Conservation (phyloP, 2,113 vertebrate species). For the Lophotis ruficrista region DNA sequence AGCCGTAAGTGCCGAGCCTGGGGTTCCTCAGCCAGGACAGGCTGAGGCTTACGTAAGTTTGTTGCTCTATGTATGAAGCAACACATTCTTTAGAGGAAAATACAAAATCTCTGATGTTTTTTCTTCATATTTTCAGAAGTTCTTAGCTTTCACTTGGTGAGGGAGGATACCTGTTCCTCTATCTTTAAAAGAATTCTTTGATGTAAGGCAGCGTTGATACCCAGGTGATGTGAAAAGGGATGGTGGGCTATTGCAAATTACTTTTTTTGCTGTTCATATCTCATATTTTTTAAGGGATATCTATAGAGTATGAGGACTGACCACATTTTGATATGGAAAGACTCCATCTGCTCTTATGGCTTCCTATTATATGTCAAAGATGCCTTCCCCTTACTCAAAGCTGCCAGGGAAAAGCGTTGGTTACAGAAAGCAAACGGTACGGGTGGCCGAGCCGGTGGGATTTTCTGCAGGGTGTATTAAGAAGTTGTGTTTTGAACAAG, state of each 20-base stretch:
- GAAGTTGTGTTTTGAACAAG: not conserved
- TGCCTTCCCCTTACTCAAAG: not conserved
- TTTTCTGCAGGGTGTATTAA: not conserved
- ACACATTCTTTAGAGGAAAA: not conserved
- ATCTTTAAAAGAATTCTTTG: not conserved
- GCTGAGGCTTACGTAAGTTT: not conserved
- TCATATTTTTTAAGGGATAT: not conserved
- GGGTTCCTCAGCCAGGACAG: not conserved
- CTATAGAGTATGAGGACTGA: accelerated
- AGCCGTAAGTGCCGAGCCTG: not conserved
- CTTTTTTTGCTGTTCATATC: not conserved
- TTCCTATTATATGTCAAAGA: not conserved
- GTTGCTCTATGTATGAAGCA: accelerated
- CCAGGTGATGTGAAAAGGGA: not conserved
- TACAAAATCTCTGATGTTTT: not conserved
- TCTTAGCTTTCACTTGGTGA: not conserved
- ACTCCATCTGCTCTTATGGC: not conserved
- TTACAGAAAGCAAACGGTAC: not conserved
- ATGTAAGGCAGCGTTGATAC: not conserved
- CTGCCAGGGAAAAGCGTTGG: not conserved
- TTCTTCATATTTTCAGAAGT: not conserved
- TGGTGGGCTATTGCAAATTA: accelerated
- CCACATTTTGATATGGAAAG: not conserved
- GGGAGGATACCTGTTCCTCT: not conserved
- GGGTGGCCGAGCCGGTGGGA: accelerated